Conservation (phyloP, 2,888 invertebrate species). For the Apamea sordens region DNA sequence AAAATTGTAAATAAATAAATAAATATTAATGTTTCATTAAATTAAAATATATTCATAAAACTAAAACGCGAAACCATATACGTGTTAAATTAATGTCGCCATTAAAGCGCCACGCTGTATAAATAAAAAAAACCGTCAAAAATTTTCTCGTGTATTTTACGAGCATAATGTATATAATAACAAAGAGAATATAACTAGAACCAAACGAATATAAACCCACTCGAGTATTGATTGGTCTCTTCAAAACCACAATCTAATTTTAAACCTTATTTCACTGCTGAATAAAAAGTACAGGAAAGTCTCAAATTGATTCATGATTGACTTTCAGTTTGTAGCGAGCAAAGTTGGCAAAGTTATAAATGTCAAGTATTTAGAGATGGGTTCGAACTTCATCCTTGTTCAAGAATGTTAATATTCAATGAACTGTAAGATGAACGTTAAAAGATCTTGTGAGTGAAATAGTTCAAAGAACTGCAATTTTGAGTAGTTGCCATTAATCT, state of each 20-base stretch:
- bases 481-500: constrained; percentile 19
- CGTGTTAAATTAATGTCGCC: no score
- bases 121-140: neutral
- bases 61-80: no score
- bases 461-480: constrained; percentile 12
- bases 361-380: constrained; percentile 52
- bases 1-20: no score
- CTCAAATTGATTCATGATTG: constrained; percentile 54
- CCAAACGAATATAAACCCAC: neutral
- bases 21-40: no score
- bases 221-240: neutral
- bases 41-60: no score
- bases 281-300: constrained; percentile 42
- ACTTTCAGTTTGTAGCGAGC: constrained; percentile 46
- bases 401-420: constrained; percentile 51
- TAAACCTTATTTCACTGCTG: constrained; percentile 25
- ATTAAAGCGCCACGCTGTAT: no score
- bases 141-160: neutral
- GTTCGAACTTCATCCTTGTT: constrained; percentile 33
- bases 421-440: constrained; percentile 35
- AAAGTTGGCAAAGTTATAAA: constrained; percentile 53
- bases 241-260: neutral
- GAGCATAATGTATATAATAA: neutral
- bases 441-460: constrained; percentile 30
- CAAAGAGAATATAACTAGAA: neutral